phyloP scores from a whole-genome alignment of 1,140 invertebrate species.

The Uloborus diversus region DNA sequence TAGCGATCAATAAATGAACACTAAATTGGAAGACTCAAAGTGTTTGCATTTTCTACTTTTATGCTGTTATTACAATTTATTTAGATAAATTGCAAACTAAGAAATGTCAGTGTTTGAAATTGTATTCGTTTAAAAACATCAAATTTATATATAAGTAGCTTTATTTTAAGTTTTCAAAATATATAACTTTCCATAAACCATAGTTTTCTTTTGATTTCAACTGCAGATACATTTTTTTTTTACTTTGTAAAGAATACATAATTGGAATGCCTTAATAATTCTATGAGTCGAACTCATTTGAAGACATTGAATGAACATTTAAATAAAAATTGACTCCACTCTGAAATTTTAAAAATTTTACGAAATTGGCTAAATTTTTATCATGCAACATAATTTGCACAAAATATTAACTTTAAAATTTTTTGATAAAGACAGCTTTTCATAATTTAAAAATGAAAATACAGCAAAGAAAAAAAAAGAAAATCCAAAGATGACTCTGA shows the following conservation, averaged over 20 bases:
- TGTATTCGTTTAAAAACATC: no score
- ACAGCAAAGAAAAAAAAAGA: no score
- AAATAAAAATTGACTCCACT: background rate
- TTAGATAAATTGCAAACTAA: background rate
- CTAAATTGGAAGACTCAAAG: no score
- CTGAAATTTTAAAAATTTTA: background rate
- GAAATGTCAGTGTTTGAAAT: no score
- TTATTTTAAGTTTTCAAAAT: conserved; percentile 41
- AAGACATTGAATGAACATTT: background rate
- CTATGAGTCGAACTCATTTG: background rate
- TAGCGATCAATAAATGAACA: no score
- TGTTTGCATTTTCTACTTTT: no score
- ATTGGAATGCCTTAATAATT: conserved; percentile 25
- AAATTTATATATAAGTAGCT: conserved; percentile 42
- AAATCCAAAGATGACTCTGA: no score
- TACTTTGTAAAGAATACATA: background rate
- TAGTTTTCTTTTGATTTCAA: conserved; percentile 36
- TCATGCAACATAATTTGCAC: no score
- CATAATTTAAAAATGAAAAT: no score
- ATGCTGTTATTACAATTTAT: background rate
- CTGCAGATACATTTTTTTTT: conserved; percentile 3
- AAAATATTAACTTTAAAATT: no score
- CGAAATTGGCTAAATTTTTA: no score
- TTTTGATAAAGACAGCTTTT: no score
- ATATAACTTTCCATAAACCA: conserved; percentile 54